Base-by-base conservation (phyloP, 2,797 vertebrate species). In the Remorina albescens region DNA sequence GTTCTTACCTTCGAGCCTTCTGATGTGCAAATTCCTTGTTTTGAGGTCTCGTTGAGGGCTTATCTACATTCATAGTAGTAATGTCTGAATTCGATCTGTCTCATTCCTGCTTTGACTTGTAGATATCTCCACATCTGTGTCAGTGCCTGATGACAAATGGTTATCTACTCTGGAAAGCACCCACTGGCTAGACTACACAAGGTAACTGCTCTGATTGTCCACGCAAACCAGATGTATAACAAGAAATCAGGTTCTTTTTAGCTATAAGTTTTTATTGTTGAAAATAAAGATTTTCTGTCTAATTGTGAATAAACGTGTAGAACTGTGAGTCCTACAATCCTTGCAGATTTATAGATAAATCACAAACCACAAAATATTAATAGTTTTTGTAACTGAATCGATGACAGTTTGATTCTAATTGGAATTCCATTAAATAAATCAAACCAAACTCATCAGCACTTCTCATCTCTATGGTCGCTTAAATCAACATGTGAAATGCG, bases 121-220 rank as follows among this genome's bases (percentile, higher is more conserved):
- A 96, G 95, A 95, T 75, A 92, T 95, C 71, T 95, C 95, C 47
- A 92, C 95, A 12, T 94, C 95, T 1, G 90, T 93, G 65, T 91
- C 94, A 0, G 92, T 95, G 7, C 91, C 93, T 0, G 97, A 98
- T 64, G 97, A 98, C 71, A 98, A 97, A 78, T 99, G 98, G 98
- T 92, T 99, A 13, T 98, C 97, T 0, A 95, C 95, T 2, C 90
- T 99, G 91, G 97, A 98, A 82, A 94, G 92, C 51, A 98, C 96
- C 0, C 96, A 81, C 60, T 99, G 98, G 98, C 83, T 98, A 41
- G 96, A 99, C 57, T 95, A 97, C 0, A 92, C 93, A 49, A 95
- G 96, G 98, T 99, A 94, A 80, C 41, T 0, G 8, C 63, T 59
- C 55, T 10, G 67, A 77, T 47, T 62, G 23, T 28, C 18, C 32